Base-by-base conservation (phyloP, 1,140 invertebrate species). In the Ips typographus region DNA sequence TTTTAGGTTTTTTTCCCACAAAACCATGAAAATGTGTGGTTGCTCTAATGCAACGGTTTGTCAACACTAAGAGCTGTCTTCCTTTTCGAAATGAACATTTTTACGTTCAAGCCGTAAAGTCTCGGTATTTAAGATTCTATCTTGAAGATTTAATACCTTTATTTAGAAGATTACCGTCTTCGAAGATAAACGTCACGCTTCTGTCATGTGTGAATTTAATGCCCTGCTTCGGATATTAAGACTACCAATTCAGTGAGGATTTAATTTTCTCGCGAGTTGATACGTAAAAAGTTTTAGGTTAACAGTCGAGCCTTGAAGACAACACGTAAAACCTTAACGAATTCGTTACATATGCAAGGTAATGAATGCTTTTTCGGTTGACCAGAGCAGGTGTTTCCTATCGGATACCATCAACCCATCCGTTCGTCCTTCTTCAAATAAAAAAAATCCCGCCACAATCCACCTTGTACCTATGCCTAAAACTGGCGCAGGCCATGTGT, bases 401-500 rank as follows among this genome's bases (percentile, higher is more conserved):
- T 70, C 64, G 37, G 22, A 53, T 56, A 53, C 66, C 53, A 63
- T 64, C 53, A 70, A 64, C 60, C 56, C 43, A 22, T 22, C 22
- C 22, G 22, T 22, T 22, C 22, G 47, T 68, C 56, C 44, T 68
- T 68, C 37, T 68, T 60, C 40, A 68, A 61, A 60, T 68, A 68
- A 68, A 68, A 66, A 65, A 65, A 72, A 72, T 72, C 71, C 71
- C 70, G 68, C 67, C 71, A 69, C 63, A 68, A 75, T 36, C 62
- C 57, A 61, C 53, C 73, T 72, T 75, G 72, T 72, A 66, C 55
- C 39, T 40, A 7, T 51, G 36, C 64, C 64, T 53, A 66, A 68
- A 68, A 59, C 47, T 22, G 44, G 49, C 65, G 65, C 41, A 60
- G 36, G 66, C 73, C 75, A 71, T 74, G 73, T 74, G 75, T 72